Percentiles rank a stretch among this genome's conserved stretches.
These are phyloP conservation scores for Spinus pinus DNA, from an alignment of 2,797 vertebrate species.

Conservation along the genomic window DNA sequence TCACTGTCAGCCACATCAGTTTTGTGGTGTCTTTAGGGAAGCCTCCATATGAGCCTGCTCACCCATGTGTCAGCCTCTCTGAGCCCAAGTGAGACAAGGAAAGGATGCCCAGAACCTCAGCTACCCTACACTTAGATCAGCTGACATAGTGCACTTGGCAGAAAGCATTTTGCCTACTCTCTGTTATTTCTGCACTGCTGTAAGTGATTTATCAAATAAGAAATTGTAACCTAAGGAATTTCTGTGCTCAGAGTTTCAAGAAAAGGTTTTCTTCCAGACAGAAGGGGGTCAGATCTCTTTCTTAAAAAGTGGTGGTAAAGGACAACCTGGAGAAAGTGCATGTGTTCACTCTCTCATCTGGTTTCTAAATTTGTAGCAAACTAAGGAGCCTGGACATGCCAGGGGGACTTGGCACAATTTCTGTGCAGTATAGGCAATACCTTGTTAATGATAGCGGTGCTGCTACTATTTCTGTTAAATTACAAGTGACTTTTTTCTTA, in stretches of 20 bases:
- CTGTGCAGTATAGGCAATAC: not conserved
- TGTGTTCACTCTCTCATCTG: not conserved
- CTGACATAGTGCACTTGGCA: not conserved
- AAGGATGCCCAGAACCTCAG: not conserved
- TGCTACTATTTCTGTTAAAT: not conserved
- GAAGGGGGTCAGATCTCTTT: not conserved
- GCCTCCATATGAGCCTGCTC: not conserved
- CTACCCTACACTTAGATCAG: not conserved
- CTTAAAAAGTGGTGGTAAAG: not conserved
- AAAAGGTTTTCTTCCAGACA: not conserved
- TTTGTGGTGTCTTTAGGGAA: not conserved
- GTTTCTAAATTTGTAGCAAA: not conserved
- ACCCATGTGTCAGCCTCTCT: not conserved
- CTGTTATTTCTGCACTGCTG: not conserved
- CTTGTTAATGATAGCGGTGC: not conserved
- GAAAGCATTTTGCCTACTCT: not conserved
- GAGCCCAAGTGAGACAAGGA: fast-evolving
- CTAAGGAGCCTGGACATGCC: not conserved
- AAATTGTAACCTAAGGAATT: not conserved
- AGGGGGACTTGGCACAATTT: not conserved
- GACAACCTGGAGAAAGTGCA: not conserved
- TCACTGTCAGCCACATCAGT: not conserved
- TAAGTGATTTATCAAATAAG: not conserved
- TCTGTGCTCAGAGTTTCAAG: not conserved
- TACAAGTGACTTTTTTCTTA: not conserved